phyloP scores from a whole-genome alignment of 2,888 invertebrate genomes.

The Leptothorax acervorum region DNA sequence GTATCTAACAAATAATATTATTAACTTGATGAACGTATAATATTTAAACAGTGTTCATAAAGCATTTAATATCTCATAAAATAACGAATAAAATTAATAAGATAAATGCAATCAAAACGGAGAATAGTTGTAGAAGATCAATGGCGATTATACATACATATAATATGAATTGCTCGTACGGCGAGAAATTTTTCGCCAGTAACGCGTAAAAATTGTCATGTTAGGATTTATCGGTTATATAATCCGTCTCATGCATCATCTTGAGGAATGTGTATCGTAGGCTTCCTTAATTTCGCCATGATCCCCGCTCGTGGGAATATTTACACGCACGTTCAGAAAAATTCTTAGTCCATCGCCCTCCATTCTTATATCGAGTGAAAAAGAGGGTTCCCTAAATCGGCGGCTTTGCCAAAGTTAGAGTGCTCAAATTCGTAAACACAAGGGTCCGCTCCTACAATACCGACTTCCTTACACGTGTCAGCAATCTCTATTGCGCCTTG shows the following conservation, averaged over 20 bases:
- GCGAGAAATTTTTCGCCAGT: not conserved
- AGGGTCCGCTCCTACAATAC: constrained; percentile 59
- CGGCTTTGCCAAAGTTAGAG: constrained; percentile 66
- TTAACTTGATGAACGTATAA: not conserved
- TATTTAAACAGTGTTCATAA: not conserved
- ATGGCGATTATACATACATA: not conserved
- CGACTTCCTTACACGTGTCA: constrained; percentile 38
- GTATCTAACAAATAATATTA: not conserved
- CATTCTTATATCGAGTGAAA: not conserved
- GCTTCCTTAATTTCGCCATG: constrained; percentile 54
- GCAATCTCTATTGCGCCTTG: constrained; percentile 30
- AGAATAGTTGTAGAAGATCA: not conserved
- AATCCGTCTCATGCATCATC: constrained; percentile 55
- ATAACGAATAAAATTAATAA: not conserved
- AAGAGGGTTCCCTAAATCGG: constrained; percentile 67
- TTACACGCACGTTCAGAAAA: constrained; percentile 59
- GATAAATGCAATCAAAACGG: not conserved
- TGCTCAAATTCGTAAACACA: constrained; percentile 60
- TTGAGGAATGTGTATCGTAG: constrained; percentile 35
- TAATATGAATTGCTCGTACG: not conserved
- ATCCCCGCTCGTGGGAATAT: constrained; percentile 55
- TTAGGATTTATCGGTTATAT: constrained; percentile 38
- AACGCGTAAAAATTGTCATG: constrained; percentile 13
- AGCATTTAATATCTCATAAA: not conserved
- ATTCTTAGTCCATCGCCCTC: constrained; percentile 6